These are phyloP conservation scores for Busseola fusca DNA, from an alignment of 2,888 invertebrate species.

Conservation along the genomic window DNA sequence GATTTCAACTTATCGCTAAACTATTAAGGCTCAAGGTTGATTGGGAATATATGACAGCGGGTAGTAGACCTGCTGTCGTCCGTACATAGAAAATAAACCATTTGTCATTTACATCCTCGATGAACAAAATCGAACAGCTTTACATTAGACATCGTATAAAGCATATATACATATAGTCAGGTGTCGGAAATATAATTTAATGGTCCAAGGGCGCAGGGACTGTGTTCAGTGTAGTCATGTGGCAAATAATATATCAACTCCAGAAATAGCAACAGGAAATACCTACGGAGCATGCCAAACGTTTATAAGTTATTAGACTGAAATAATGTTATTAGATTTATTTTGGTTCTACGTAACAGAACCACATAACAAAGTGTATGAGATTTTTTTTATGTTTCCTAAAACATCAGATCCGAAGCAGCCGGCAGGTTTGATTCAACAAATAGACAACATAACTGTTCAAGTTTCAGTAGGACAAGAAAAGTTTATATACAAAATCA, in stretches of 20 bases:
- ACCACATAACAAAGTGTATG: slow-evolving; percentile 6
- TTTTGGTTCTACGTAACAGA: slow-evolving; percentile 3
- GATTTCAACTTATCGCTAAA: too few species aligned
- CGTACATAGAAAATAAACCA: too few species aligned
- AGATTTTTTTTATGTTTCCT: background rate
- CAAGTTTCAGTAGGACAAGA: background rate
- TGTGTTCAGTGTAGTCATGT: slow-evolving; percentile 18
- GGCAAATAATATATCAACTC: slow-evolving; percentile 19
- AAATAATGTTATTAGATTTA: slow-evolving; percentile 35
- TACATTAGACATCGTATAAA: background rate
- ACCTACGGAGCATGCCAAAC: slow-evolving; percentile 30
- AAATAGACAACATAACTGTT: background rate
- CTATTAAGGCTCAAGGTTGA: too few species aligned
- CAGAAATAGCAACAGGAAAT: slow-evolving; percentile 53
- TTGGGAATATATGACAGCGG: too few species aligned
- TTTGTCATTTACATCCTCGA: background rate
- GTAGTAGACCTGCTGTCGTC: too few species aligned
- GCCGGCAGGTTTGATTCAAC: background rate
- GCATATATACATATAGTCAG: background rate
- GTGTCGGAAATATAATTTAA: slow-evolving; percentile 21
- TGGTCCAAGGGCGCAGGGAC: slow-evolving; percentile 40
- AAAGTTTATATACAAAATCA: too few species aligned
- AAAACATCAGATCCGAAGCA: background rate
- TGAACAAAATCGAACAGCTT: background rate
- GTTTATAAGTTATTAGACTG: slow-evolving; percentile 17